Conservation (phyloP, 2,113 vertebrate genomes). For the Python bivittatus region DNA sequence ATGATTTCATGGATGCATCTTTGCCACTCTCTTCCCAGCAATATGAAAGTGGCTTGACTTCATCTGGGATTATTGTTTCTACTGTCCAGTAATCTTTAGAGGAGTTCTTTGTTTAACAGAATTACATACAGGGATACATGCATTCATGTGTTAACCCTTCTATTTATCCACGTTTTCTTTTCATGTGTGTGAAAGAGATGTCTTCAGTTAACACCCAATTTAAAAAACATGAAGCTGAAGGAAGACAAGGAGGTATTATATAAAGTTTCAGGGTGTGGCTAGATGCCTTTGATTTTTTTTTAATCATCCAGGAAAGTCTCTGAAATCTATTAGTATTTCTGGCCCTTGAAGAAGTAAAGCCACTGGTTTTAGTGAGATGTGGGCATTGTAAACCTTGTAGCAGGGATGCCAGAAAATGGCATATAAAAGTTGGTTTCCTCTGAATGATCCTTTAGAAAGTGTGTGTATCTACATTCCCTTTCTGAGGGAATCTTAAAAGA, state of each 20-base stretch:
- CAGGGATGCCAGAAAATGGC: slow-evolving; percentile 65
- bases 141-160: not conserved
- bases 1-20: not conserved
- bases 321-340: slow-evolving; percentile 75
- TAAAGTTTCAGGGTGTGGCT: slow-evolving; percentile 41
- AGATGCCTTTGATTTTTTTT: slow-evolving; percentile 58
- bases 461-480: slow-evolving; percentile 30
- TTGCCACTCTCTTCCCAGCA: not conserved
- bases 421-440: slow-evolving; percentile 68
- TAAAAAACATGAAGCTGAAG: not conserved
- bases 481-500: slow-evolving; percentile 36
- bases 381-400: slow-evolving; percentile 69
- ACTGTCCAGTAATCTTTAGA: not conserved
- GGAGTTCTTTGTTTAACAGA: not conserved
- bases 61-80: not conserved
- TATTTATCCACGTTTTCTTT: not conserved
- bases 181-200: not conserved
- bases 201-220: not conserved
- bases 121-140: not conserved
- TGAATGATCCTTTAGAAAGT: slow-evolving; percentile 62
- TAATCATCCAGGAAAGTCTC: slow-evolving; percentile 62
- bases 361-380: slow-evolving; percentile 63
- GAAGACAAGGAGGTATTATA: not conserved
- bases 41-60: not conserved
- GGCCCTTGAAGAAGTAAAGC: slow-evolving; percentile 69